Percentiles rank a stretch among this genome's conserved stretches.
phyloP scores from a whole-genome alignment of 2,888 invertebrate genomes.

The Diarsia rubi region DNA sequence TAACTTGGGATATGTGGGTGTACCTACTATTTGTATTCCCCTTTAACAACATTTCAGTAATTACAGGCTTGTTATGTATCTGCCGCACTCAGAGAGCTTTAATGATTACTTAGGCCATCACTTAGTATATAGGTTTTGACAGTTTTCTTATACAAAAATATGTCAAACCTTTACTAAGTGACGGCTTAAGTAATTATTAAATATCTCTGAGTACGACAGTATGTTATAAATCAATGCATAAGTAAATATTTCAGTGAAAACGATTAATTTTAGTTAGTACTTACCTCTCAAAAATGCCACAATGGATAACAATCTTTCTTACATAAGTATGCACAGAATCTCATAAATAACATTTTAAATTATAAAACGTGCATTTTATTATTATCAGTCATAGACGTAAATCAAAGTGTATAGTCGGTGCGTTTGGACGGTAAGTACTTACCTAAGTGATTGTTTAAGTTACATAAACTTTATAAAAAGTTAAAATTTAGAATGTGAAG shows the following conservation, averaged over 20 bases:
- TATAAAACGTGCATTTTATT: neutral
- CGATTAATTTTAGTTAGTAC: neutral
- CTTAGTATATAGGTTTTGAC: too few relatives aligned
- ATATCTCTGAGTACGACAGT: too few relatives aligned
- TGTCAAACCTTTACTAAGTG: too few relatives aligned
- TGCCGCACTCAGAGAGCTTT: too few relatives aligned
- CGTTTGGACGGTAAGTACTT: neutral
- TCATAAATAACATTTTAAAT: neutral
- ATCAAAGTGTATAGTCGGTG: neutral
- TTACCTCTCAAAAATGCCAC: neutral
- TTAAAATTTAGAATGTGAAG: neutral
- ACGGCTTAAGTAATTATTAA: too few relatives aligned
- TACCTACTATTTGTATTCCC: too few relatives aligned
- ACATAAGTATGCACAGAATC: neutral
- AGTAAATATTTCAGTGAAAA: neutral
- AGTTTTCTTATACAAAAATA: too few relatives aligned
- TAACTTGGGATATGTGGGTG: too few relatives aligned
- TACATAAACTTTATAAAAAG: conserved; percentile 20
- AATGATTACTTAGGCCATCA: too few relatives aligned
- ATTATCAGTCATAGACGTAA: neutral
- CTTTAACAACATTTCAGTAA: too few relatives aligned
- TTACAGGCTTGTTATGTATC: too few relatives aligned
- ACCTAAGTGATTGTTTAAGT: conserved; percentile 9
- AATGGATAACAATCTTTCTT: neutral
- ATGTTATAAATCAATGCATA: neutral